Percentiles rank a stretch among this genome's conserved stretches.
Conservation (phyloP, 2,797 vertebrate species). For the Labroides dimidiatus region DNA sequence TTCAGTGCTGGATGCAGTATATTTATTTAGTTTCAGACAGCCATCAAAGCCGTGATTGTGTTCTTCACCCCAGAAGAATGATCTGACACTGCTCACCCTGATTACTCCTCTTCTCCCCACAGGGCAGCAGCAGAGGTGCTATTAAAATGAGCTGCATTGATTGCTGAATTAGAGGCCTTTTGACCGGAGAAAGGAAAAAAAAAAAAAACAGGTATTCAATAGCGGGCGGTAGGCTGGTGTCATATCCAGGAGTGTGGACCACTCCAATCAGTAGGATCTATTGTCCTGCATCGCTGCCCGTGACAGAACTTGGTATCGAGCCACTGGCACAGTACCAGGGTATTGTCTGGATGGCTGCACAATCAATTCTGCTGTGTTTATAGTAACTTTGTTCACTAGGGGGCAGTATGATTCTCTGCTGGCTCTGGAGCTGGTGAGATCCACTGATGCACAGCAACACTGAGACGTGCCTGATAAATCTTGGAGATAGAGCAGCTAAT, state of each 20-base stretch:
- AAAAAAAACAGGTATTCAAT: constrained; percentile 75
- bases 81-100: constrained; percentile 56
- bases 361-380: constrained; percentile 67
- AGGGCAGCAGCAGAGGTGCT: constrained; percentile 53
- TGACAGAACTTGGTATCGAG: constrained; percentile 81
- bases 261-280: constrained; percentile 83
- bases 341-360: constrained; percentile 77
- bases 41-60: constrained; percentile 45
- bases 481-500: constrained; percentile 69
- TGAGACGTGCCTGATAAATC: constrained; percentile 63
- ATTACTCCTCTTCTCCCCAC: constrained; percentile 51
- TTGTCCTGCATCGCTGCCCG: constrained; percentile 79
- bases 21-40: constrained; percentile 33
- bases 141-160: constrained; percentile 82
- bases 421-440: constrained; percentile 34
- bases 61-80: constrained; percentile 48
- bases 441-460: constrained; percentile 53
- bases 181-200: constrained; percentile 53
- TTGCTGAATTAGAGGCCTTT: constrained; percentile 76
- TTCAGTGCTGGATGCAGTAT: not conserved
- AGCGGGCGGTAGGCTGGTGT: constrained; percentile 69
- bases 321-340: constrained; percentile 80
- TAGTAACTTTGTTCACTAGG: constrained; percentile 62
- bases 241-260: constrained; percentile 74
- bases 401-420: constrained; percentile 83